phyloP scores from a whole-genome alignment of 2,797 vertebrate species.

The Leptatherina wallacei region DNA sequence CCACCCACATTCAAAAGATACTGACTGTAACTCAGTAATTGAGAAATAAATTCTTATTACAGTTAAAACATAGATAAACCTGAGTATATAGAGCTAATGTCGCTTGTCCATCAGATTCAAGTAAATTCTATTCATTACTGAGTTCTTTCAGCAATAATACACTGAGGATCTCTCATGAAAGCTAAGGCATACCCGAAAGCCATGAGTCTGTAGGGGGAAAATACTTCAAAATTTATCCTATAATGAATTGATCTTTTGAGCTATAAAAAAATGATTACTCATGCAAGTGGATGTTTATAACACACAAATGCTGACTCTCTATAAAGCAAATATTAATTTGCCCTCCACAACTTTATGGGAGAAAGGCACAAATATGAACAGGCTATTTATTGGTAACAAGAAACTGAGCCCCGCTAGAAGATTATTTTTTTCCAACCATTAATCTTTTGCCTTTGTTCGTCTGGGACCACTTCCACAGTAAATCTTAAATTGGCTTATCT shows the following conservation, averaged over 20 bases:
- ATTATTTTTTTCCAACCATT: constrained; percentile 19
- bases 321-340: constrained; percentile 19
- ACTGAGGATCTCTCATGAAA: constrained; percentile 23
- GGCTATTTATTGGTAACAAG: constrained; percentile 17
- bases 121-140: constrained; percentile 32
- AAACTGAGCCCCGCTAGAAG: constrained; percentile 9
- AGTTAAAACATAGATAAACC: constrained; percentile 55
- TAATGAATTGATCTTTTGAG: constrained; percentile 35
- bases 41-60: constrained; percentile 42
- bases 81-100: constrained; percentile 24
- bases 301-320: neutral
- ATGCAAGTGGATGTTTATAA: constrained; percentile 31
- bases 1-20: constrained; percentile 18
- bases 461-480: constrained; percentile 16
- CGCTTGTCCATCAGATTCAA: constrained; percentile 45
- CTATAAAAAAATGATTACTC: constrained; percentile 31
- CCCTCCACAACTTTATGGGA: neutral
- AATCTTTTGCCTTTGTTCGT: constrained; percentile 29
- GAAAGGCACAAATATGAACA: constrained; percentile 18
- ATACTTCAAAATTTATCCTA: constrained; percentile 21
- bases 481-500: constrained; percentile 24
- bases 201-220: constrained; percentile 20
- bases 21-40: constrained; percentile 47
- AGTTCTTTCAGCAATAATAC: constrained; percentile 38
- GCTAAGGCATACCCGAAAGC: constrained; percentile 3